Base-by-base conservation (phyloP, 1,140 invertebrate species). In the Bombus soroeensis region DNA sequence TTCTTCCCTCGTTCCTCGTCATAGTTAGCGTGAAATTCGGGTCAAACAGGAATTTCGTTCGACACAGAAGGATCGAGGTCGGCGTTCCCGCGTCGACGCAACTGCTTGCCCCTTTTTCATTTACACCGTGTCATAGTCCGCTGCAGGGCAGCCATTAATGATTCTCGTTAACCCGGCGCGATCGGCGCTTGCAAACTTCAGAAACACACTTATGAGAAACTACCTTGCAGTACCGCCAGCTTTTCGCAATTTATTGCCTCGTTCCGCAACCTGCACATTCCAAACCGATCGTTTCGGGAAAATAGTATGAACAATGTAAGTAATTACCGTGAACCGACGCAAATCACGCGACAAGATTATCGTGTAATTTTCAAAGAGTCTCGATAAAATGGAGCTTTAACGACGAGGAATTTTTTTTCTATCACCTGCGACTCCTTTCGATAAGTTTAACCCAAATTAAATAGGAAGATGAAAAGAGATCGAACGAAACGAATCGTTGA, bases 1-100 rank as follows among this genome's bases (percentile, higher is more conserved):
- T 53, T 22, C 32, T 37, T 28, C 0, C 12, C 22, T 59, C 22
- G 34, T 64, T 78, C 22, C 22, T 62, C 32, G 71, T 64, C 57
- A 22, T 32, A 59, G 25, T 62, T n/a, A 47, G 1, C 70, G 41
- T n/a, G 41, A 83, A 53, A 83, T 83, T 83, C 41, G 72, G 81
- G 81, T 83, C 81, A 76, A 10, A 37, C 41, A 13, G 62, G 59
- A 83, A 64, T 84, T 73, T 83, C 28, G 39, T 81, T 75, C 57
- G 70, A 37, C 57, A 15, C 12, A 83, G 32, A 81, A 25, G 66
- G 28, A 77, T 83, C 70, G 79, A 85, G 81, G 81, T 57, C 64
- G n/a, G 34, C 59, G 34, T 62, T 68, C 66, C 28, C 57, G 73
- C 74, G 72, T 72, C 86, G 43, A 66, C 64, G 66, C 59, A 82